Base-by-base conservation (phyloP, 2,113 vertebrate genomes). In the Onychostruthus taczanowskii region DNA sequence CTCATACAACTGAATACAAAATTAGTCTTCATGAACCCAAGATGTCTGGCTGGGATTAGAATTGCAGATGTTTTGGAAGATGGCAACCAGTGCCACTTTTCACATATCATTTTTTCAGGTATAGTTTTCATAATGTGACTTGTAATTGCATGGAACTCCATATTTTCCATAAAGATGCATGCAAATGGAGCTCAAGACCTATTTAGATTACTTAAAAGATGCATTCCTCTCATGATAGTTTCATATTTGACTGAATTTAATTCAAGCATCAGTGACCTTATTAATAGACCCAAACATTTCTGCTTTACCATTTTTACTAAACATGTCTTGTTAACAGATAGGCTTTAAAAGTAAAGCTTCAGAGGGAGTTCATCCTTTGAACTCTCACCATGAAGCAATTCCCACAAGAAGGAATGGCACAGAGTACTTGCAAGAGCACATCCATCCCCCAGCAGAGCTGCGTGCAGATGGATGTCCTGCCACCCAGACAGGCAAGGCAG, bases 181-280 rank as follows among this genome's bases (percentile, higher is more conserved):
- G 63, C 46, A 94, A 97, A 94, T 90, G 11, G 43, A 87, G 41
- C 82, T 96, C 67, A 83, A 93, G 85, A 73, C 72, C 70, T 93
- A 66, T 95, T 90, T 88, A 83, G 37, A 89, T 84, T 55, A 35
- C 82, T 87, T 89, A 37, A 85, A 94, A 95, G 74, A 85, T 50
- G 85, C 62, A 70, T 55, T 83, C 7, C 91, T 56, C 52, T 87
- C 9, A 0, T 67, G 79, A 93, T 52, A 67, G 33, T 31, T 80
- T 76, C 88, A 70, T 33, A 31, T 80, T 46, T 56, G 39, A 80
- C 30, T 70, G 55, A 87, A 77, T 90, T 85, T 91, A 35, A 59
- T 90, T 80, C 43, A 55, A 86, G 47, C 46, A 92, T 28, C 6
- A 0, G 43, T 80, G 79, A 91, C 72, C 46, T 87, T 79, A 95